These are phyloP conservation scores for Lerista edwardsae DNA, from an alignment of 2,797 vertebrate species.

Conservation along the genomic window DNA sequence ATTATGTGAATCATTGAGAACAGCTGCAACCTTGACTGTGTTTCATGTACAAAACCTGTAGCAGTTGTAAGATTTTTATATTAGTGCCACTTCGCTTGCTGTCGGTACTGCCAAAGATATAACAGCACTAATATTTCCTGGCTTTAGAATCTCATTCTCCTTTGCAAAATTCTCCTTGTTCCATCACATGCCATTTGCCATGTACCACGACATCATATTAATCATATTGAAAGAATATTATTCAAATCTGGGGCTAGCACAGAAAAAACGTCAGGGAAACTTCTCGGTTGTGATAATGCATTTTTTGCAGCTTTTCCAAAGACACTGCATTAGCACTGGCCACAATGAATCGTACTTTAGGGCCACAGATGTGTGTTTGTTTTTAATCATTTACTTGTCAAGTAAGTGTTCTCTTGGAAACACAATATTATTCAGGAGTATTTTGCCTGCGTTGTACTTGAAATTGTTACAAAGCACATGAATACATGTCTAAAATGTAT, in stretches of 20 bases:
- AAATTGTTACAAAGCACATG: not conserved
- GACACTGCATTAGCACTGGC: not conserved
- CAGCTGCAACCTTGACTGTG: constrained; percentile 59
- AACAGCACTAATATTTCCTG: constrained; percentile 28
- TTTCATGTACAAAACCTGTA: constrained; percentile 62
- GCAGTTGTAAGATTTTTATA: constrained; percentile 50
- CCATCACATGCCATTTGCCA: not conserved
- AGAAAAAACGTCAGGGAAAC: not conserved
- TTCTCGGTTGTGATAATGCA: not conserved
- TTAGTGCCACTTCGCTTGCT: constrained; percentile 54
- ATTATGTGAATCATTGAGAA: constrained; percentile 46
- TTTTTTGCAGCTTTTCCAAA: not conserved
- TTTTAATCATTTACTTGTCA: not conserved
- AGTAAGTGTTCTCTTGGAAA: not conserved
- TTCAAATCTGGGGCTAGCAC: constrained; percentile 21
- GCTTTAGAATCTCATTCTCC: constrained; percentile 13
- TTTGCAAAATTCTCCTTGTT: not conserved
- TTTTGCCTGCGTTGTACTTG: not conserved
- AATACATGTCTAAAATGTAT: not conserved
- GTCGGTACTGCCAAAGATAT: constrained; percentile 37
- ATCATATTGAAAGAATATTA: not conserved
- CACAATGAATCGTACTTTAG: not conserved
- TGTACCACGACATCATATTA: not conserved
- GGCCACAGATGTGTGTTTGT: not conserved
- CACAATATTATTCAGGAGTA: not conserved